These are phyloP conservation scores for Bostrychus sinensis DNA, from an alignment of 2,113 vertebrate species.

Conservation along the genomic window DNA sequence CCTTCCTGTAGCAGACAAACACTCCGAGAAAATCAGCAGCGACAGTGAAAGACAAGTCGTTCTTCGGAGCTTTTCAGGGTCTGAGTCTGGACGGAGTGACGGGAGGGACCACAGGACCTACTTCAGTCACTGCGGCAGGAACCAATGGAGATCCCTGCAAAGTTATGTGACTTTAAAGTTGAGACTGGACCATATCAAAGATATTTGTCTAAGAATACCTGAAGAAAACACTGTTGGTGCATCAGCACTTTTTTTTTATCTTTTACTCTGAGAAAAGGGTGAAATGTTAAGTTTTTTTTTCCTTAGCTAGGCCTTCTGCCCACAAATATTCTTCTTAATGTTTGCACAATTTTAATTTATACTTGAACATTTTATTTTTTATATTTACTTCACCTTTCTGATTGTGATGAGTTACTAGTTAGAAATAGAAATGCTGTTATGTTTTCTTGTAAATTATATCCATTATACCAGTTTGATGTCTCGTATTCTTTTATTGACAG, in stretches of 20 bases:
- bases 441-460: background rate
- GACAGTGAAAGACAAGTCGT: slow-evolving; percentile 56
- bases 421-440: too few species aligned
- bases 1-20: slow-evolving; percentile 26
- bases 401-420: too few species aligned
- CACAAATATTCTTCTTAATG: background rate
- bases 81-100: slow-evolving; percentile 70
- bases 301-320: background rate
- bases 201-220: background rate
- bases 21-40: slow-evolving; percentile 38
- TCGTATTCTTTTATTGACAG: slow-evolving; percentile 24
- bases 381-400: background rate
- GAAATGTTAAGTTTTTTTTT: background rate
- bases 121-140: slow-evolving; percentile 5
- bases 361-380: background rate
- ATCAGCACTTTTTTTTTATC: background rate
- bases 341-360: background rate
- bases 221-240: background rate
- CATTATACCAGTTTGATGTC: slow-evolving; percentile 22
- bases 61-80: slow-evolving; percentile 77
- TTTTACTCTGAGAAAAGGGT: background rate
- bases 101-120: slow-evolving; percentile 16
- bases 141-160: slow-evolving; percentile 68
- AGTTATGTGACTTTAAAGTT: slow-evolving; percentile 71
- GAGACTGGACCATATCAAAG: slow-evolving; percentile 17